Percentiles rank a stretch among this genome's conserved stretches.
Conservation (phyloP, 2,888 invertebrate species). For the Enchytraeus crypticus region DNA sequence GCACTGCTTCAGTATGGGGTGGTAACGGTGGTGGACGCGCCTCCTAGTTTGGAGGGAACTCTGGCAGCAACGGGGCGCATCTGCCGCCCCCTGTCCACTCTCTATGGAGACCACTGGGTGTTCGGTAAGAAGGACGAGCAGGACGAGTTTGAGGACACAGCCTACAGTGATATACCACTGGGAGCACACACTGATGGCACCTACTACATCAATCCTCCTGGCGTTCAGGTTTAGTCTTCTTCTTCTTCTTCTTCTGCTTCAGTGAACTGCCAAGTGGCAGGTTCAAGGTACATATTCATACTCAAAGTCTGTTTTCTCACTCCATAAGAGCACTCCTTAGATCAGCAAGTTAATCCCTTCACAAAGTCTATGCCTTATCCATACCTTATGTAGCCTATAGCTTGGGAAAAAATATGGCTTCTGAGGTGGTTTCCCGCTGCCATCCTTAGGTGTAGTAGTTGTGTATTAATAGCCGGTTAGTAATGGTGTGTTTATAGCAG, state of each 20-base stretch:
- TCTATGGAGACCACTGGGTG: conserved; percentile 68
- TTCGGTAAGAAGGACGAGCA: conserved; percentile 54
- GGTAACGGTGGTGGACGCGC: conserved; percentile 22
- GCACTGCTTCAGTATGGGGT: conserved; percentile 32
- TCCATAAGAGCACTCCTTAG: too few species aligned
- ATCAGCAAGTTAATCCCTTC: too few species aligned
- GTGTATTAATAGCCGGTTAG: too few species aligned
- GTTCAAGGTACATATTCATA: too few species aligned
- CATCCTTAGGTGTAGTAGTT: too few species aligned
- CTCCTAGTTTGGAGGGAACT: conserved; percentile 49
- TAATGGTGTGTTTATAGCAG: too few species aligned
- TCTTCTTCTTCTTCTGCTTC: conserved; percentile 48
- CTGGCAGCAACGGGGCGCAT: conserved; percentile 54
- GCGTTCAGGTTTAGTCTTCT: conserved; percentile 57
- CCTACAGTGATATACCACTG: conserved; percentile 62
- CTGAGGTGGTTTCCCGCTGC: too few species aligned
- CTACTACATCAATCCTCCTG: conserved; percentile 67
- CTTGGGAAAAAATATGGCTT: too few species aligned
- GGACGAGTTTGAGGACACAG: conserved; percentile 61
- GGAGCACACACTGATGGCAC: conserved; percentile 70
- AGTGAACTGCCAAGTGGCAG: too few species aligned
- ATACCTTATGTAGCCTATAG: too few species aligned
- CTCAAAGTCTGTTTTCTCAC: too few species aligned
- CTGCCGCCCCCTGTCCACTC: conserved; percentile 53
- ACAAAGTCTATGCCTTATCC: too few species aligned